These are phyloP conservation scores for Uloborus plumipes DNA, from an alignment of 2,888 invertebrate genomes.

Conservation along the genomic window DNA sequence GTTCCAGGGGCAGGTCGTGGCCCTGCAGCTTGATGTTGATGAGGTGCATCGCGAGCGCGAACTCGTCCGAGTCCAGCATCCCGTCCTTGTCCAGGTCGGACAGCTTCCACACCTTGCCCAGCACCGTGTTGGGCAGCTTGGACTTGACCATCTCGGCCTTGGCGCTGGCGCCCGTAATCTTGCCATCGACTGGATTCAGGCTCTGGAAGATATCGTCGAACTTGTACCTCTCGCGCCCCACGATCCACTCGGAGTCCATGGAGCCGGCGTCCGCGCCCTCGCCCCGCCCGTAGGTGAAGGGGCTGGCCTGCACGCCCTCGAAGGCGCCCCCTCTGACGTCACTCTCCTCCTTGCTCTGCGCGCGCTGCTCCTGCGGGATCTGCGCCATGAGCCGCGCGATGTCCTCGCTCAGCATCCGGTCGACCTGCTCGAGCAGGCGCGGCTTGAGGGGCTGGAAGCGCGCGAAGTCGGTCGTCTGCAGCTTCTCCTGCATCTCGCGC, in stretches of 20 bases:
- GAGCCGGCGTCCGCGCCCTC: constrained; percentile 97
- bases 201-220: constrained; percentile 87
- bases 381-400: constrained; percentile 96
- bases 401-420: constrained; percentile 95
- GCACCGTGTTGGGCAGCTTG: constrained; percentile 95
- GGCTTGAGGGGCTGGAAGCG: constrained; percentile 94
- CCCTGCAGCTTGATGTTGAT: constrained; percentile 92
- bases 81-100: constrained; percentile 97
- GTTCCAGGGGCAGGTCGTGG: constrained; percentile 88
- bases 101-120: constrained; percentile 96
- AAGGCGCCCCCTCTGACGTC: constrained; percentile 88
- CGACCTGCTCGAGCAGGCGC: constrained; percentile 90
- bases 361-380: constrained; percentile 81
- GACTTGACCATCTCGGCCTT: constrained; percentile 98
- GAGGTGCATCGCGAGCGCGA: constrained; percentile 97
- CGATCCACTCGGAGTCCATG: constrained; percentile 96
- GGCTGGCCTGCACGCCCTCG: constrained; percentile 87
- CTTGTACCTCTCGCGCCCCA: constrained; percentile 86
- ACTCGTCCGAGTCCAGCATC: constrained; percentile 94
- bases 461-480: constrained; percentile 90
- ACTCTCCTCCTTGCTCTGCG: constrained; percentile 52
- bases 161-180: constrained; percentile 94
- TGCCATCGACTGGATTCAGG: constrained; percentile 90
- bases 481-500: constrained; percentile 91
- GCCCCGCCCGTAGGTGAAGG: constrained; percentile 93